Base-by-base conservation (phyloP, 2,888 invertebrate genomes). In the Calliopum simillimum region DNA sequence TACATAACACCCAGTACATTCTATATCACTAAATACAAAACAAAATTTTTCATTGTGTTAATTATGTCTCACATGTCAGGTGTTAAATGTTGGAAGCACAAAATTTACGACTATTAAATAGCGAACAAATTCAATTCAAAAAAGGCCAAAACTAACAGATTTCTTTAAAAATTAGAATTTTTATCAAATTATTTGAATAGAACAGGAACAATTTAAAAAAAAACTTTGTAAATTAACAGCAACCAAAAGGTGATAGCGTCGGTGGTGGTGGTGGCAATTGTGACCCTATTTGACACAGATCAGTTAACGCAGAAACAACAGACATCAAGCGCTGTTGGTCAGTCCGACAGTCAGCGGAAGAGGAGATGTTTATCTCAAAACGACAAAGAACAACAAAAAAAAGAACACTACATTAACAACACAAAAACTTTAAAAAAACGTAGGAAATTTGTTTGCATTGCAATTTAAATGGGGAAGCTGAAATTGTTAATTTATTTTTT, bases 241-340 rank as follows among this genome's bases (percentile, higher is more conserved):
- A 46, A 62, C n/a, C 62, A 55, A 56, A 66, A 56, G 46, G n/a
- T 23, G 55, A n/a, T n/a, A 44, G 56, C 44, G 33, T 33, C 4
- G 33, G 33, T 33, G 33, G 8, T 33, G 33, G 33, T 33, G 33
- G 8, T 33, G 33, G 8, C 33, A 8, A 33, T 33, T 33, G 33
- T 33, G 55, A 53, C 65, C 55, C 65, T 53, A 53, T 41, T 21
- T 65, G 65, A 66, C 65, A 66, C 65, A 55, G 65, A 43, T 55
- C 55, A 66, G 55, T 66, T 43, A 46, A 16, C 46, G 56, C 55
- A 46, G 25, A 46, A 13, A 23, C 13, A 46, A 19, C 46, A 23
- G 23, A 12, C n/a, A 44, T 14, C 43, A 16, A 47, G 14, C 25
- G 4, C 62, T n/a, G 19, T 47, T 58, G 56, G 56, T 58, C 56